Evolutionary conservation across 37 sponge, comb jelly and placozoan species (phyloP).

Genomic region (Petrosia ficiformis): DNA sequence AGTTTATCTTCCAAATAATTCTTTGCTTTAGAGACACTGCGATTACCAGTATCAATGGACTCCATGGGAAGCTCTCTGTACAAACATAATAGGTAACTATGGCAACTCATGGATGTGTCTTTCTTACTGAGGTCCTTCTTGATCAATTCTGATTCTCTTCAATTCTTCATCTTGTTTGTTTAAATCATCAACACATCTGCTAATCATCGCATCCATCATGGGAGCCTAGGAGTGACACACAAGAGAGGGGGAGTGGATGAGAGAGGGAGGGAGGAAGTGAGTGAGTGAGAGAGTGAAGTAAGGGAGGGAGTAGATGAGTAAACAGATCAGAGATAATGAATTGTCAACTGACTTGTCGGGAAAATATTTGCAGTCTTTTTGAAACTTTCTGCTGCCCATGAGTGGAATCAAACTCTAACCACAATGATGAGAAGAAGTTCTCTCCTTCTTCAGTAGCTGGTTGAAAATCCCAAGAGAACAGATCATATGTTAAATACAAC

Average conservation of each 20-base stretch:
- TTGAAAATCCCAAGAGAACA: conserved; percentile 71
- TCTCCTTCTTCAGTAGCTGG: conserved; percentile 64
- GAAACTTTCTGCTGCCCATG: conserved; percentile 23
- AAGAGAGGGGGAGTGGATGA: too few species aligned
- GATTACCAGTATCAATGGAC: conserved; percentile 1
- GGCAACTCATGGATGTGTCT: neutral
- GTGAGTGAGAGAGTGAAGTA: neutral
- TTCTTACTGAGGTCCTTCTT: conserved; percentile 17
- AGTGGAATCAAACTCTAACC: conserved; percentile 78
- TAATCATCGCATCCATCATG: conserved; percentile 90
- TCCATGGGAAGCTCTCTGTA: conserved; percentile 24
- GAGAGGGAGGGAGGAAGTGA: too few species aligned
- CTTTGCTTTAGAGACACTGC: conserved; percentile 11
- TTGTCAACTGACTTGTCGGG: conserved; percentile 36
- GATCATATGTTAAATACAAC: conserved; percentile 71
- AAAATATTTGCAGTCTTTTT: conserved; percentile 67
- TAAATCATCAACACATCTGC: conserved; percentile 57
- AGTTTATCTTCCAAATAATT: conserved; percentile 53
- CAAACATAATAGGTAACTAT: neutral
- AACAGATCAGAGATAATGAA: too few species aligned
- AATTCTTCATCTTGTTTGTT: conserved; percentile 43
- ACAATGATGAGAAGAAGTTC: conserved; percentile 58
- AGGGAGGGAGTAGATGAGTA: too few species aligned
- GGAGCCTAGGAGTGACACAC: too few species aligned
- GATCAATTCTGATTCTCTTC: conserved; percentile 16